Percentiles rank a stretch among this genome's conserved stretches.
phyloP scores from a whole-genome alignment of 1,140 invertebrate species.

The Papilio helenus region DNA sequence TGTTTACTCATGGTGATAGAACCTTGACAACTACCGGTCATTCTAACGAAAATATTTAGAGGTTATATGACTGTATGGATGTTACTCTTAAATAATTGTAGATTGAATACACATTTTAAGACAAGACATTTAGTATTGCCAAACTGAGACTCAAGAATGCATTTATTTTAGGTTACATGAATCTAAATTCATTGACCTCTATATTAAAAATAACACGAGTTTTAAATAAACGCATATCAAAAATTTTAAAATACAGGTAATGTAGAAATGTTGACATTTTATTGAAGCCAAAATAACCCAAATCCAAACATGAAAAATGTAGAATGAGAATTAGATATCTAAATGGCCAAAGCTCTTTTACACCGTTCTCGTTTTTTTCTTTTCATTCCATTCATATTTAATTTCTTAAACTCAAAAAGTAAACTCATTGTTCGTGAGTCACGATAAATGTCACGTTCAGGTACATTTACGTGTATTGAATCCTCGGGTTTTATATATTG shows the following conservation, averaged over 20 bases:
- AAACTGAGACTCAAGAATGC: neutral
- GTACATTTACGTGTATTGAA: conserved; percentile 50
- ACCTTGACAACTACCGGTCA: conserved; percentile 19
- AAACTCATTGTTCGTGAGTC: conserved; percentile 51
- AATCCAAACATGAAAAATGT: neutral
- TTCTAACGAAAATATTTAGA: neutral
- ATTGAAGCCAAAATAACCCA: neutral
- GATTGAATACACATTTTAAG: no score
- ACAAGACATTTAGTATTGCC: neutral
- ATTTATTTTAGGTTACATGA: neutral
- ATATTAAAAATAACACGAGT: neutral
- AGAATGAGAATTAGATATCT: neutral
- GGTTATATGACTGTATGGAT: neutral
- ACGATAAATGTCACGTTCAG: conserved; percentile 50
- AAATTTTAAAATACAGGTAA: neutral
- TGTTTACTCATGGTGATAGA: conserved; percentile 9
- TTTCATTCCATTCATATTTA: conserved; percentile 28
- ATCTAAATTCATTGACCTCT: neutral
- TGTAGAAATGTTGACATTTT: neutral
- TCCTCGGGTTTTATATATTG: conserved; percentile 39
- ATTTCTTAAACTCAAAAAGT: conserved; percentile 49
- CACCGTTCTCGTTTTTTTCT: neutral
- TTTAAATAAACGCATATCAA: neutral
- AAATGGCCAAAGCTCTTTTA: neutral
- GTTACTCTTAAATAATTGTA: neutral